Percentiles rank a stretch among this genome's conserved stretches.
Evolutionary conservation across 2,113 vertebrate genomes (phyloP).

Genomic region (Nibea coibor): DNA sequence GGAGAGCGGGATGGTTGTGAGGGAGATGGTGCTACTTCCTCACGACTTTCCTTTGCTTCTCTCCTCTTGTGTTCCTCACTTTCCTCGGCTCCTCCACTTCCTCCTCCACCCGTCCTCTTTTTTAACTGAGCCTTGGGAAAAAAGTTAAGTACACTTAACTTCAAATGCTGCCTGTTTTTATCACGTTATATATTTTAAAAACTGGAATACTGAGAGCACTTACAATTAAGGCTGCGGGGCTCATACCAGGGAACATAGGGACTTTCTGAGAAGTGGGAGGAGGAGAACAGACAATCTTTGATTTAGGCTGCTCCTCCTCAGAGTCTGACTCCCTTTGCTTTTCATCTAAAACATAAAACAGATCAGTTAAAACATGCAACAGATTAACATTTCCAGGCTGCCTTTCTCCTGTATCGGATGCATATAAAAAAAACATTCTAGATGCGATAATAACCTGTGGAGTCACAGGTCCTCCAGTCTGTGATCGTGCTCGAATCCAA

Average conservation of each 20-base stretch:
- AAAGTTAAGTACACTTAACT: background rate
- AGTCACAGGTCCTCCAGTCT: constrained; percentile 87
- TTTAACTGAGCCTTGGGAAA: constrained; percentile 87
- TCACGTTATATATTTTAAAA: background rate
- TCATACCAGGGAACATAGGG: constrained; percentile 87
- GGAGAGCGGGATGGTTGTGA: constrained; percentile 50
- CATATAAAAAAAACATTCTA: background rate
- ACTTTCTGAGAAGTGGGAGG: constrained; percentile 81
- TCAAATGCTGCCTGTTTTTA: background rate
- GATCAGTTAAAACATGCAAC: constrained; percentile 4
- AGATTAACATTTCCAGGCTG: background rate
- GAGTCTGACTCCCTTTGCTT: constrained; percentile 64
- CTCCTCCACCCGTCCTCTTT: constrained; percentile 82
- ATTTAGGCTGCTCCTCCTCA: constrained; percentile 70
- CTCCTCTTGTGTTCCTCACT: constrained; percentile 19
- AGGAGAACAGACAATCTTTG: constrained; percentile 29
- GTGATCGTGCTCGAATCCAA: constrained; percentile 11
- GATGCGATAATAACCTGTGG: constrained; percentile 82
- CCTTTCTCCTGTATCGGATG: background rate
- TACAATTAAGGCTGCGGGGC: constrained; percentile 87
- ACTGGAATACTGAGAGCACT: constrained; percentile 19
- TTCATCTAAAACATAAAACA: constrained; percentile 39
- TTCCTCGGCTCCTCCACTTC: constrained; percentile 51
- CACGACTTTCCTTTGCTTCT: constrained; percentile 42
- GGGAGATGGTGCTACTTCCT: constrained; percentile 37